Percentiles rank a stretch among this genome's conserved stretches.
Conservation (phyloP, 2,888 invertebrate genomes). For the Sipha maydis region DNA sequence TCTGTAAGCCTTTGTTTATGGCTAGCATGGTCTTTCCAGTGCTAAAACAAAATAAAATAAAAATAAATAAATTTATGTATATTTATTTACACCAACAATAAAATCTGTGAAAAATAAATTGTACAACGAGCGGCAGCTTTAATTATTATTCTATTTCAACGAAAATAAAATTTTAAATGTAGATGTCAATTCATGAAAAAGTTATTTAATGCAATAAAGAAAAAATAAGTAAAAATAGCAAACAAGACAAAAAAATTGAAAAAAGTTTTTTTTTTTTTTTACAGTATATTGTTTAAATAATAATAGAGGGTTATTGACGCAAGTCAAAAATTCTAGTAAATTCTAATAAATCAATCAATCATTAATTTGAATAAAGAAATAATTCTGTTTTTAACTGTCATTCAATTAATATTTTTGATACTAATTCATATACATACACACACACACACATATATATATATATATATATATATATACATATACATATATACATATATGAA, state of each 20-base stretch:
- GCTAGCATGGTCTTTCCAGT: constrained; percentile 85
- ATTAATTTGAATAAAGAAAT: constrained; percentile 13
- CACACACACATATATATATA: background rate
- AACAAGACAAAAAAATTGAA: background rate
- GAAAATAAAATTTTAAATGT: constrained; percentile 18
- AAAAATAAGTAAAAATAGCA: background rate
- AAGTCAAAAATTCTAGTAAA: background rate
- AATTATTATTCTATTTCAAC: constrained; percentile 53
- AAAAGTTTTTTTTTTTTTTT: constrained; percentile 7
- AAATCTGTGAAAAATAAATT: constrained; percentile 41
- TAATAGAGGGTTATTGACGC: background rate
- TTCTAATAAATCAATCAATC: background rate
- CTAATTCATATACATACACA: background rate
- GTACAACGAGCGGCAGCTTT: constrained; percentile 61
- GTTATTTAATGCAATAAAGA: constrained; percentile 25
- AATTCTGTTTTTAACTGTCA: background rate
- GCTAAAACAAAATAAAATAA: constrained; percentile 75
- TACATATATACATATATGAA: background rate
- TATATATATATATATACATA: background rate
- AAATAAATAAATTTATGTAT: constrained; percentile 67
- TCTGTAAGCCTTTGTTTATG: constrained; percentile 86
- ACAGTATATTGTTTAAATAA: constrained; percentile 16
- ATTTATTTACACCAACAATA: constrained; percentile 63
- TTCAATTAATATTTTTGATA: background rate
- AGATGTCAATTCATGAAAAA: background rate